Conservation (phyloP, 1,140 invertebrate species). For the Listronotus oregonensis region DNA sequence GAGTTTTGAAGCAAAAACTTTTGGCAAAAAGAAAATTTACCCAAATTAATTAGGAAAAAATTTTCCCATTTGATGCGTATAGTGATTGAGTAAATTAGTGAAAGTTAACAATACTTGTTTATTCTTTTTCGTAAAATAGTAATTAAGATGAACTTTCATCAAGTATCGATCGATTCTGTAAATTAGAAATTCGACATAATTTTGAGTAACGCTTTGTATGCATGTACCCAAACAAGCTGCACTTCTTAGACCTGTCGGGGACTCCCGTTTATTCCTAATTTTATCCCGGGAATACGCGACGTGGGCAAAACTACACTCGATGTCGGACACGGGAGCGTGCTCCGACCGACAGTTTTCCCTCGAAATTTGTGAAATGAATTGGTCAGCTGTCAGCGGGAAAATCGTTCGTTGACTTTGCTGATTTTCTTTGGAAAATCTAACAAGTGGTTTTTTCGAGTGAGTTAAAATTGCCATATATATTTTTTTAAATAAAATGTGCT, state of each 20-base stretch:
- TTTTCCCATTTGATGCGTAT: no score
- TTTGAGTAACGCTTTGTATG: no score
- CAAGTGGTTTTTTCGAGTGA: slow-evolving; percentile 9
- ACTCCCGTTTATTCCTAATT: slow-evolving; percentile 22
- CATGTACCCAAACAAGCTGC: neutral
- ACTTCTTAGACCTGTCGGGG: neutral
- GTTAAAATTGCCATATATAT: neutral
- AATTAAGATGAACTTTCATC: no score
- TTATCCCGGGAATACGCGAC: slow-evolving; percentile 10
- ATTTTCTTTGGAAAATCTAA: slow-evolving; percentile 20
- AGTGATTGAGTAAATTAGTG: no score
- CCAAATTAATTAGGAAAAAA: no score
- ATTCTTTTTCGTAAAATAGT: no score
- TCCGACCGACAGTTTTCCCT: slow-evolving; percentile 6
- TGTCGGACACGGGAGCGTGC: slow-evolving; percentile 3
- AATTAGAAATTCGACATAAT: no score
- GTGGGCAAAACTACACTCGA: slow-evolving; percentile 17
- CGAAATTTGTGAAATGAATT: slow-evolving; percentile 9
- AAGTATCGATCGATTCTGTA: no score
- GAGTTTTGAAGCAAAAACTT: no score
- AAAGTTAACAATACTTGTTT: no score
- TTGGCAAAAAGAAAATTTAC: no score
- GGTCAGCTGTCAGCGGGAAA: slow-evolving; percentile 15
- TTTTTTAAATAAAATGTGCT: neutral
- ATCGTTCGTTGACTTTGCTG: slow-evolving; percentile 19